Evolutionary conservation across 2,113 vertebrate genomes (phyloP).

Genomic region (Crotalus horridus): DNA sequence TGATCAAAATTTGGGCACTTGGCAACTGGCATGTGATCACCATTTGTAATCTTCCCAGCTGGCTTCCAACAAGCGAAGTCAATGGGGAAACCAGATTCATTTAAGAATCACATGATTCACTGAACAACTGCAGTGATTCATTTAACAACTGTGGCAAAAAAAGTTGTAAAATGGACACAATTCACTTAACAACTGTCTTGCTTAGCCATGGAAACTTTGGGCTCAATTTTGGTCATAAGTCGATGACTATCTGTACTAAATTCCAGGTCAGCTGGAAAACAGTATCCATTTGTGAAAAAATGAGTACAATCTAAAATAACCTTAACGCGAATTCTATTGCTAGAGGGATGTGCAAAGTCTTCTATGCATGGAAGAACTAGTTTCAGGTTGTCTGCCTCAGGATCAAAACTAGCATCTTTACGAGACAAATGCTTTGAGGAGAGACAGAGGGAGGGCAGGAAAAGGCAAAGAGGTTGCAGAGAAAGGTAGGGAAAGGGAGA

Average conservation of each 20-base stretch:
- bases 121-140: background rate
- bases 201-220: background rate
- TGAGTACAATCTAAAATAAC: conserved; percentile 8
- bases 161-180: background rate
- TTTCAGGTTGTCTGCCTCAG: background rate
- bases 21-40: background rate
- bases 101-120: background rate
- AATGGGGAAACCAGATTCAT: background rate
- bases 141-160: background rate
- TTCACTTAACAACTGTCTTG: background rate
- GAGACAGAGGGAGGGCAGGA: background rate
- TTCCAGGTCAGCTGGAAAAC: background rate
- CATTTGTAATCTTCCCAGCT: background rate
- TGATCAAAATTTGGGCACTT: background rate
- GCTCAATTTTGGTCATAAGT: background rate
- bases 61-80: background rate
- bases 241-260: background rate
- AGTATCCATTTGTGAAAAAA: conserved; percentile 29
- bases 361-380: background rate
- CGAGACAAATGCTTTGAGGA: background rate
- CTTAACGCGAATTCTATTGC: conserved; percentile 31
- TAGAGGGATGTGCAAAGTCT: background rate
- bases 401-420: background rate
- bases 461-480: background rate
- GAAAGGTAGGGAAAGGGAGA: background rate